Percentiles rank a stretch among this genome's conserved stretches.
Evolutionary conservation across 2,888 invertebrate genomes (phyloP).

Genomic region (Erynnis tages): DNA sequence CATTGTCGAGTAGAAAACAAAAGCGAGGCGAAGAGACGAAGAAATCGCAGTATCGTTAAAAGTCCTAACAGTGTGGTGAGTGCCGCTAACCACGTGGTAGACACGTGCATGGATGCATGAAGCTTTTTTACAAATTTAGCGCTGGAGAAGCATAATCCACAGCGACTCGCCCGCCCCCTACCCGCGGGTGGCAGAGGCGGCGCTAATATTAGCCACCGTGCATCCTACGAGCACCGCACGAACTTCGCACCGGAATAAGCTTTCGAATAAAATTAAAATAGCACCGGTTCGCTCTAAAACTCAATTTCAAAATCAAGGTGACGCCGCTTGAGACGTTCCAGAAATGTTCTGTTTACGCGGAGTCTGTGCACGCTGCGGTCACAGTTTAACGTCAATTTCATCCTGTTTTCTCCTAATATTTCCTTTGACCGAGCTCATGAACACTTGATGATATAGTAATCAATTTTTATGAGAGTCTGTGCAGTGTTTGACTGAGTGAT

Average conservation of each 20-base stretch:
- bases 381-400: constrained; percentile 53
- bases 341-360: constrained; percentile 66
- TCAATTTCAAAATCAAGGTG: constrained; percentile 80
- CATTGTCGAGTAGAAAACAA: constrained; percentile 63
- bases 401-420: constrained; percentile 50
- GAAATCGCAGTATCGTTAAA: constrained; percentile 53
- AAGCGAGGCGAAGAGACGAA: constrained; percentile 50
- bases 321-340: constrained; percentile 70
- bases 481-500: constrained; percentile 39
- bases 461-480: constrained; percentile 28
- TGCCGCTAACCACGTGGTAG: constrained; percentile 56
- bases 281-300: constrained; percentile 65
- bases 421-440: constrained; percentile 29
- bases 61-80: constrained; percentile 78
- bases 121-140: constrained; percentile 31
- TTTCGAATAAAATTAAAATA: constrained; percentile 75
- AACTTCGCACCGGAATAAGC: constrained; percentile 71
- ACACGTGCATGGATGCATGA: constrained; percentile 61
- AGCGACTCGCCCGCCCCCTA: constrained; percentile 22
- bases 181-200: constrained; percentile 4
- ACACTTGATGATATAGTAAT: constrained; percentile 1
- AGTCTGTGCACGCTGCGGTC: constrained; percentile 49
- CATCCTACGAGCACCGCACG: constrained; percentile 59
- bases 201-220: constrained; percentile 59
- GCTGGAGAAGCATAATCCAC: constrained; percentile 15